Evolutionary conservation across 1,140 invertebrate genomes (phyloP), one percentile per base, ranked within the genome.

Genomic region (Onthophagus taurus): DNA sequence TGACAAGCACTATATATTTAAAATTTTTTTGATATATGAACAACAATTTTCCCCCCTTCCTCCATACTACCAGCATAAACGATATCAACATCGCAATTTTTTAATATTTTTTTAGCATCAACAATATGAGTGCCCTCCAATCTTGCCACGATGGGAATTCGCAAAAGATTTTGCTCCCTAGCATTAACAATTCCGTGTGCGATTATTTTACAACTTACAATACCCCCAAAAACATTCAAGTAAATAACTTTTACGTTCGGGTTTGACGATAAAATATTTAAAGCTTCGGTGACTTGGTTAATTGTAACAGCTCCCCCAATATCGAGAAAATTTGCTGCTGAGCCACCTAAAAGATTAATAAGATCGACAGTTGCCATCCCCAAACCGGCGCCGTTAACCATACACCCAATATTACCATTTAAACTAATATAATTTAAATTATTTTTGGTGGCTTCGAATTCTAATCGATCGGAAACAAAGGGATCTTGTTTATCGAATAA

Each of bases 301-400:
- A 86, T 81, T 47, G 75, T 81, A 0, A 86, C 85, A 47, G 71
- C 76, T 54, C 92, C 91, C 34, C 91, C 91, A 18, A 96, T 89
- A 68, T 96, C 91, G 26, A 96, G 72, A 71, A 96, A 96, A 68
- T 96, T 96, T 9, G 92, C 92, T 4, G 92, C 92, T 53, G 82
- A 78, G 9, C 92, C 92, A 21, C 90, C 90, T 57, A 93, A 87
- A 36, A 92, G 67, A 60, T 92, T 92, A 54, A 94, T 93, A 33
- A 94, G 91, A 60, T 94, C 90, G 89, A 94, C 93, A 4, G 90
- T 95, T 21, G 90, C 91, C 91, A 96, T 96, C 8, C 91, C 92
- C 44, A 96, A 68, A 35, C 92, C 92, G 50, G 92, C 92, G 29
- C 92, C 92, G 64, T 96, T 96, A 2, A 96, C 92, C 72, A 77